These are phyloP conservation scores for Drosophila athabasca DNA, from an alignment of 1,140 invertebrate genomes.

Conservation along the genomic window DNA sequence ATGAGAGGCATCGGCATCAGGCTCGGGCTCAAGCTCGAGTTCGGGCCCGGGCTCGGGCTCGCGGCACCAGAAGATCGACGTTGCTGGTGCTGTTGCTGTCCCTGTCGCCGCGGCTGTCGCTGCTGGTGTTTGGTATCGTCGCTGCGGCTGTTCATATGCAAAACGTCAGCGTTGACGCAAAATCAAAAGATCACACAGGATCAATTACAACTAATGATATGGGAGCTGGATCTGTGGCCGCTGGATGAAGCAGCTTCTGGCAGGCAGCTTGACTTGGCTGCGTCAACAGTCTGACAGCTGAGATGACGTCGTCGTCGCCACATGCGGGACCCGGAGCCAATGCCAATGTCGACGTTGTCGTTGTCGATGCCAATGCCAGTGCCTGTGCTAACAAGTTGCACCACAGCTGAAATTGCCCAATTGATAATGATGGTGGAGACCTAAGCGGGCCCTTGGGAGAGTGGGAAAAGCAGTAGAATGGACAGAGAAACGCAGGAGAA, in stretches of 20 bases:
- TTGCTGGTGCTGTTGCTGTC: slow-evolving; percentile 19
- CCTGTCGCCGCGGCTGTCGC: slow-evolving; percentile 25
- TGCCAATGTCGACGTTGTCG: too few relatives aligned
- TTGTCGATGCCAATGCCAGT: too few relatives aligned
- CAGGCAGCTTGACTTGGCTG: slow-evolving; percentile 53
- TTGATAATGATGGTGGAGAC: slow-evolving; percentile 47
- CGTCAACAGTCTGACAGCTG: slow-evolving; percentile 51
- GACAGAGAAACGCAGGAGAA: too few relatives aligned
- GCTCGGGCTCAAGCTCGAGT: not conserved
- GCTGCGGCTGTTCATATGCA: slow-evolving; percentile 41
- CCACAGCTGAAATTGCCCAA: slow-evolving; percentile 72
- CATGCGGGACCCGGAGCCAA: slow-evolving; percentile 65
- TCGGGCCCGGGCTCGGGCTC: too few relatives aligned
- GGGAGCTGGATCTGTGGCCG: slow-evolving; percentile 18
- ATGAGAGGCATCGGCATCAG: slow-evolving; percentile 5
- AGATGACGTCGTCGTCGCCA: slow-evolving; percentile 43
- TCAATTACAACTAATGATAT: slow-evolving; percentile 83
- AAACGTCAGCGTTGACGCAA: slow-evolving; percentile 76
- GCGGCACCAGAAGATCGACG: slow-evolving; percentile 9
- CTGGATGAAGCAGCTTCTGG: slow-evolving; percentile 12
- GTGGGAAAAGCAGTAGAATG: too few relatives aligned
- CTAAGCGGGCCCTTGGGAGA: too few relatives aligned
- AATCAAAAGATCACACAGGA: slow-evolving; percentile 82
- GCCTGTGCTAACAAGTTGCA: slow-evolving; percentile 71
- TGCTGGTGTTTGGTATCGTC: slow-evolving; percentile 58